Percentiles rank a stretch among this genome's conserved stretches.
Evolutionary conservation across 2,888 invertebrate species (phyloP).

Genomic region (Trissolcus brochymenae): DNA sequence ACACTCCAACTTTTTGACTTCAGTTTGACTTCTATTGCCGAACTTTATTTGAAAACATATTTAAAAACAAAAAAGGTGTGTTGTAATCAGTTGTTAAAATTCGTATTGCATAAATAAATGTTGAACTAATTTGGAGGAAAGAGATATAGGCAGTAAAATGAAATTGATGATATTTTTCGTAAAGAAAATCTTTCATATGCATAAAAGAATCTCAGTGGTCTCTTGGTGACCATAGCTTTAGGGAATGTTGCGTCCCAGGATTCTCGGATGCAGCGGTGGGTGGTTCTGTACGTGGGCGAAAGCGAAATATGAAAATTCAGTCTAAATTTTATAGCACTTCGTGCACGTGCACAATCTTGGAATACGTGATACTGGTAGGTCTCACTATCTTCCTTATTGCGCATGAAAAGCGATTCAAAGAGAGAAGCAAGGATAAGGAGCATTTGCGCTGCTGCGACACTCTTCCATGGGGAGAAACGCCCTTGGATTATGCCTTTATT

Average conservation of each 20-base stretch:
- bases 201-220: constrained; percentile 10
- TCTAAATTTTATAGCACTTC: constrained; percentile 58
- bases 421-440: constrained; percentile 56
- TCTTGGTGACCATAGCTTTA: constrained; percentile 16
- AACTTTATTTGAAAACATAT: no score
- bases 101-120: background rate
- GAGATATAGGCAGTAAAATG: constrained; percentile 5
- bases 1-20: no score
- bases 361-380: constrained; percentile 47
- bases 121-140: background rate
- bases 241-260: constrained; percentile 12
- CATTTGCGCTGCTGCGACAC: constrained; percentile 55
- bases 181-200: constrained; percentile 28
- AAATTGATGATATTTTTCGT: constrained; percentile 6
- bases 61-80: no score
- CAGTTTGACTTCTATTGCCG: no score
- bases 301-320: constrained; percentile 60
- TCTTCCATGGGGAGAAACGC: constrained; percentile 49
- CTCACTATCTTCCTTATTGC: constrained; percentile 70
- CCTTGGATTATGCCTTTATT: constrained; percentile 66
- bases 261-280: constrained; percentile 33
- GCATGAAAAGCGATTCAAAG: constrained; percentile 56
- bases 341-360: constrained; percentile 58
- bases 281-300: constrained; percentile 53
- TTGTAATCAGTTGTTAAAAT: background rate